phyloP scores from a whole-genome alignment of 1,140 invertebrate species.

The Callitettix versicolor region DNA sequence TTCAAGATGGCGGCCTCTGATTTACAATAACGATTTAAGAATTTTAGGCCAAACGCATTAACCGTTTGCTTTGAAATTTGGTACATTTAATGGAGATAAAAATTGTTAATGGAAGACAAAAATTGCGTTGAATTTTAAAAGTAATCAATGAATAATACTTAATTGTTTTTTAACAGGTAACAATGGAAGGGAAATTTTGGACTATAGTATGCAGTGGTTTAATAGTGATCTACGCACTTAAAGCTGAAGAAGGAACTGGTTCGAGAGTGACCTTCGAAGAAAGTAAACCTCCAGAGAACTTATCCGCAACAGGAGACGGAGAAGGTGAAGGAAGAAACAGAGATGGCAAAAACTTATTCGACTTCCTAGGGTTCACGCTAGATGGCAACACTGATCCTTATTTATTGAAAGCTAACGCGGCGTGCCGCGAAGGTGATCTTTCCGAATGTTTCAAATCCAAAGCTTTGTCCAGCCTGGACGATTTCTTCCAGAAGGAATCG shows the following conservation, averaged over 20 bases:
- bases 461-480: constrained; percentile 56
- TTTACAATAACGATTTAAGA: too few species aligned
- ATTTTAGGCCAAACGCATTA: too few species aligned
- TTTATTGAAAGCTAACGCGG: constrained; percentile 53
- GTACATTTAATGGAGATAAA: too few species aligned
- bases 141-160: too few species aligned
- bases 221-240: neutral
- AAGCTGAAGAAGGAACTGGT: constrained; percentile 1
- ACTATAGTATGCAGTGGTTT: neutral
- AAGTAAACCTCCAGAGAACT: neutral
- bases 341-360: constrained; percentile 52
- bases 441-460: constrained; percentile 71
- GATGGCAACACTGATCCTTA: constrained; percentile 62
- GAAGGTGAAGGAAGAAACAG: constrained; percentile 18
- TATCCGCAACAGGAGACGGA: constrained; percentile 1
- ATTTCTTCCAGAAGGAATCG: constrained; percentile 53
- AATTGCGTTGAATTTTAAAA: too few species aligned
- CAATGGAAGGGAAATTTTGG: constrained; percentile 8
- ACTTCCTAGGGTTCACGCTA: constrained; percentile 61
- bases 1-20: too few species aligned
- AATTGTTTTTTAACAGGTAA: neutral
- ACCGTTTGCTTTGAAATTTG: too few species aligned
- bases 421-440: constrained; percentile 60
- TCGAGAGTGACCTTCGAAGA: neutral
- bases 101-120: too few species aligned